Evolutionary conservation across 2,888 invertebrate genomes (phyloP).

Genomic region (Drosophila trichaetosa): DNA sequence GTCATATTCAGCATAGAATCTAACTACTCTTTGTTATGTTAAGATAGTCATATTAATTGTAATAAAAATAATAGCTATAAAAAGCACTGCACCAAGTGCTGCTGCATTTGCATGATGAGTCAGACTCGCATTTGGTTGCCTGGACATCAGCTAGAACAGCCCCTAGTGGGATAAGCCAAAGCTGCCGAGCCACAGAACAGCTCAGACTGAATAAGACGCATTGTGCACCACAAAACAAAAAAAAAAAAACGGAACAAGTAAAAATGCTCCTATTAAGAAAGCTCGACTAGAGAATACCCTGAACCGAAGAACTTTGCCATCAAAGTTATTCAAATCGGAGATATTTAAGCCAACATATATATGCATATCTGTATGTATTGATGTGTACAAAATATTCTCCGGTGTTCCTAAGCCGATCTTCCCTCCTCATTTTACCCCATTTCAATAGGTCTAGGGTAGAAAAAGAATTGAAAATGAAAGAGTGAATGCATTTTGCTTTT

Average conservation of each 20-base stretch:
- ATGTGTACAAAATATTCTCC: neutral
- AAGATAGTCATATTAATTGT: neutral
- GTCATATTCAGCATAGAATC: neutral
- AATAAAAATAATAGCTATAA: neutral
- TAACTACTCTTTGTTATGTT: neutral
- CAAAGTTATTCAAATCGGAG: neutral
- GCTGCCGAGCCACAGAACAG: constrained; percentile 1
- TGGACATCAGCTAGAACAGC: neutral
- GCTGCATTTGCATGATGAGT: constrained; percentile 11
- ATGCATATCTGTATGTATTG: neutral
- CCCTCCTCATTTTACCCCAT: neutral
- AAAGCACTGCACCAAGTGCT: constrained; percentile 4
- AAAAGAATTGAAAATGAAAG: neutral
- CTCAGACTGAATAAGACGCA: constrained; percentile 25
- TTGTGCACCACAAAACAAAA: constrained; percentile 24
- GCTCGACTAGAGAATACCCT: neutral
- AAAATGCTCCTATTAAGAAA: neutral
- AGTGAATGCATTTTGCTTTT: constrained; percentile 23
- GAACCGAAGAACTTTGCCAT: neutral
- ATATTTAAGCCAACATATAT: neutral
- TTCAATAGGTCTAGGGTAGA: neutral
- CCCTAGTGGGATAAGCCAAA: neutral
- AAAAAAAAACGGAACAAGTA: neutral
- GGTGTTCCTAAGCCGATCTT: neutral
- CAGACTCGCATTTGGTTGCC: neutral